Conservation (phyloP, 2,797 vertebrate genomes). For the Chelon labrosus region DNA sequence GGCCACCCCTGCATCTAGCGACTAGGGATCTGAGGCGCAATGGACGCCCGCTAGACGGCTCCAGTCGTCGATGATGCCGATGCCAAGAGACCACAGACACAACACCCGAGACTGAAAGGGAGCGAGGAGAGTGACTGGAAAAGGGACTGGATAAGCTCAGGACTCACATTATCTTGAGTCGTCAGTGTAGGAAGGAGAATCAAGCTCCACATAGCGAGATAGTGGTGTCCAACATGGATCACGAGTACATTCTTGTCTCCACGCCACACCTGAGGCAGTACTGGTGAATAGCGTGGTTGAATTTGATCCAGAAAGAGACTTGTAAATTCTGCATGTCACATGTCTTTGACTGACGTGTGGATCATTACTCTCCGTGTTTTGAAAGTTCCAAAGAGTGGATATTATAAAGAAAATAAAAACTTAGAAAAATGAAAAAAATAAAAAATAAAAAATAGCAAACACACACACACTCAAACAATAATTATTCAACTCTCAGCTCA, state of each 20-base stretch:
- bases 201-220: slow-evolving; percentile 30
- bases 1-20: slow-evolving; percentile 86
- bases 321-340: slow-evolving; percentile 83
- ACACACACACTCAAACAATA: slow-evolving; percentile 41
- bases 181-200: slow-evolving; percentile 47
- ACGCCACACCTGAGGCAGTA: slow-evolving; percentile 38
- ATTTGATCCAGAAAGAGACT: slow-evolving; percentile 67
- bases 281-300: slow-evolving; percentile 44
- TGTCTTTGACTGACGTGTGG: slow-evolving; percentile 64
- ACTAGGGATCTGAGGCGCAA: slow-evolving; percentile 82
- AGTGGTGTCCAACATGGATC: slow-evolving; percentile 41
- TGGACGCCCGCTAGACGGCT: slow-evolving; percentile 76
- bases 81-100: slow-evolving; percentile 29
- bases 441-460: slow-evolving; percentile 46
- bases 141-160: slow-evolving; percentile 55
- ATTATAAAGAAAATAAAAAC: slow-evolving; percentile 11
- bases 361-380: slow-evolving; percentile 46
- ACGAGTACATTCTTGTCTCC: slow-evolving; percentile 23
- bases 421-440: slow-evolving; percentile 6
- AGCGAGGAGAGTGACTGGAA: slow-evolving; percentile 28
- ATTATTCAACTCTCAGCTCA: slow-evolving; percentile 16
- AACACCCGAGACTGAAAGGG: slow-evolving; percentile 44
- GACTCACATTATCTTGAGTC: slow-evolving; percentile 52
- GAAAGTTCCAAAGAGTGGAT: slow-evolving; percentile 58
- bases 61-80: slow-evolving; percentile 78